Conservation (phyloP, 2,113 vertebrate species). For the Sialia sialis region DNA sequence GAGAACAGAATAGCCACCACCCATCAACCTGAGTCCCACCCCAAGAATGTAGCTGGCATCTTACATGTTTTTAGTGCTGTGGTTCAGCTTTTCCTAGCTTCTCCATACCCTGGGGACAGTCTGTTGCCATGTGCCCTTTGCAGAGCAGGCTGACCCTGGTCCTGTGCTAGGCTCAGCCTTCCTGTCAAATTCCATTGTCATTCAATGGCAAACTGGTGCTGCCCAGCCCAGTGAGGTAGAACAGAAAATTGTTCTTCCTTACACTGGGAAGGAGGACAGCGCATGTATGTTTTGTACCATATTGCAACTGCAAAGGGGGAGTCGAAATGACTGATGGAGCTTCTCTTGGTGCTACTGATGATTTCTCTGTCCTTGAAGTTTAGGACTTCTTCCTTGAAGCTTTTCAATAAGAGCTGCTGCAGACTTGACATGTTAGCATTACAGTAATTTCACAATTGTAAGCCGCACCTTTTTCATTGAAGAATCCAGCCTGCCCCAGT, state of each 20-base stretch:
- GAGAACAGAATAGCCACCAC: neutral
- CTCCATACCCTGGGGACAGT: neutral
- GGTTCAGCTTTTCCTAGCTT: neutral
- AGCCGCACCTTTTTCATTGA: no score
- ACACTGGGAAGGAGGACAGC: neutral
- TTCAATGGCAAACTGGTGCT: neutral
- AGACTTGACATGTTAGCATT: neutral
- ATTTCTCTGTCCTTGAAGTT: neutral
- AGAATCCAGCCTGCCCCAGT: no score
- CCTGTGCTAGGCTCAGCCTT: neutral
- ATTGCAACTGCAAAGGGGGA: neutral
- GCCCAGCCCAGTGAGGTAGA: neutral
- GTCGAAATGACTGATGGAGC: neutral
- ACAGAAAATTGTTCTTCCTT: neutral
- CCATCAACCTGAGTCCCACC: neutral
- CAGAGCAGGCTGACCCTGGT: fast-evolving
- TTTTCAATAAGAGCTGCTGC: neutral
- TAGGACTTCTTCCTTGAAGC: neutral
- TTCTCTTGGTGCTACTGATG: neutral
- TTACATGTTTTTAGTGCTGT: neutral
- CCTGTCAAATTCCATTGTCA: neutral
- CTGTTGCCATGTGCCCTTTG: fast-evolving
- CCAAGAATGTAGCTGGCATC: neutral
- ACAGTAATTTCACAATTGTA: no score
- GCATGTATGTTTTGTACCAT: fast-evolving